phyloP scores from a whole-genome alignment of 2,888 invertebrate species.

The Macroteleia sp. region DNA sequence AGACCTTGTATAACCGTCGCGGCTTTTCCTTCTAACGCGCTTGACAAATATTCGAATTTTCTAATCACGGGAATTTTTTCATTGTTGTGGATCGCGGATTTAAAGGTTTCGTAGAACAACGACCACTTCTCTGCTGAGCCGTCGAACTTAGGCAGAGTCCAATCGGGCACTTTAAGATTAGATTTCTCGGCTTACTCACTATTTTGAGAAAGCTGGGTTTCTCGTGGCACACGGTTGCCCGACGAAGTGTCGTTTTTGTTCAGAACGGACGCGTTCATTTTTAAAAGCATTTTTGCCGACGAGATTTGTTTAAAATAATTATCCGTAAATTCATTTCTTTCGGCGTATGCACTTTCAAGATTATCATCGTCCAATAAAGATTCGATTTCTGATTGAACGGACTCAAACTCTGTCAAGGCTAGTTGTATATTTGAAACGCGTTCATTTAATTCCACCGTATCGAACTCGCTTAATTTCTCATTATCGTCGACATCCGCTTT shows the following conservation, averaged over 20 bases:
- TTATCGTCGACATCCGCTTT: not conserved
- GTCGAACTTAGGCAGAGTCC: constrained; percentile 55
- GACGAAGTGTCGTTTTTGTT: not conserved
- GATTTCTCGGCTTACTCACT: not conserved
- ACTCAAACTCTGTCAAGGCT: not conserved
- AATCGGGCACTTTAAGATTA: not conserved
- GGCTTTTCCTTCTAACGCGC: too few relatives aligned
- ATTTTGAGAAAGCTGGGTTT: too few relatives aligned
- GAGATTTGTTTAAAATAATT: not conserved
- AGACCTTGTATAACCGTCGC: too few relatives aligned
- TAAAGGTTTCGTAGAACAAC: constrained; percentile 59
- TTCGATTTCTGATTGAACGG: not conserved
- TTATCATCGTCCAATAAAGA: not conserved
- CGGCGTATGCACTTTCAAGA: not conserved
- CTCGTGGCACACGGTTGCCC: too few relatives aligned
- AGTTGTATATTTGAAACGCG: not conserved
- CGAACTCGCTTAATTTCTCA: not conserved
- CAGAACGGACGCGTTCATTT: not conserved
- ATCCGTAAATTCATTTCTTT: not conserved
- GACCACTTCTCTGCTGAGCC: constrained; percentile 61
- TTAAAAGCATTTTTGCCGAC: not conserved
- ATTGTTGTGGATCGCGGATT: constrained; percentile 61
- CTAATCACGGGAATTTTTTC: constrained; percentile 40
- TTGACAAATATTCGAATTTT: constrained; percentile 64
- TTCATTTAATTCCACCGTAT: not conserved